Conservation (phyloP, 2,888 invertebrate genomes). For the Nymphalis c-album region DNA sequence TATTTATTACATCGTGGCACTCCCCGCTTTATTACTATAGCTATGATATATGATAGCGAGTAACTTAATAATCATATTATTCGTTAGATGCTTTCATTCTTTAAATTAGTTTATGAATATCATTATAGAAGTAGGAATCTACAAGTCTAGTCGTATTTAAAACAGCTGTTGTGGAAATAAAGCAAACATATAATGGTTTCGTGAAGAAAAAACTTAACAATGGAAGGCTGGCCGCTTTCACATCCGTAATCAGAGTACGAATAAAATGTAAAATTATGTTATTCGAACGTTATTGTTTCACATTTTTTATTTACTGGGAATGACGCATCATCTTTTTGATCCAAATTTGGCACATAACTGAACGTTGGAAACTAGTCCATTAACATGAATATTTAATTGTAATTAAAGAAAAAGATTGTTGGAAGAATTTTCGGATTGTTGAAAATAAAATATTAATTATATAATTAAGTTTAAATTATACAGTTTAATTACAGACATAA, state of each 20-base stretch:
- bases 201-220: conserved; percentile 17
- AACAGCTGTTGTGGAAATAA: not conserved
- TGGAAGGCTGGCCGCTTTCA: conserved; percentile 24
- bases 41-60: too few relatives aligned
- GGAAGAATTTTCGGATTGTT: too few relatives aligned
- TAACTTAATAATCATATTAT: too few relatives aligned
- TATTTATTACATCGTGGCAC: too few relatives aligned
- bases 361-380: not conserved
- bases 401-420: too few relatives aligned
- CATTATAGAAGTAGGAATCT: not conserved
- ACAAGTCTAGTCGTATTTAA: not conserved
- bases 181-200: conserved; percentile 1
- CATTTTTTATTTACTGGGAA: conserved; percentile 8
- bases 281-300: conserved; percentile 18
- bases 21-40: too few relatives aligned
- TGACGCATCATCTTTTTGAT: conserved; percentile 19
- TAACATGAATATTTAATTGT: too few relatives aligned
- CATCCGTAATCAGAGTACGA: conserved; percentile 26
- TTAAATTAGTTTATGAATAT: too few relatives aligned
- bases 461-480: too few relatives aligned
- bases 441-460: too few relatives aligned
- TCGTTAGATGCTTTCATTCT: too few relatives aligned
- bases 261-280: conserved; percentile 18
- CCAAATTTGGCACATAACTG: not conserved
- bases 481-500: too few relatives aligned